Conservation (phyloP, 92 coral and sea anemone species). For the Heliopora coerulea region DNA sequence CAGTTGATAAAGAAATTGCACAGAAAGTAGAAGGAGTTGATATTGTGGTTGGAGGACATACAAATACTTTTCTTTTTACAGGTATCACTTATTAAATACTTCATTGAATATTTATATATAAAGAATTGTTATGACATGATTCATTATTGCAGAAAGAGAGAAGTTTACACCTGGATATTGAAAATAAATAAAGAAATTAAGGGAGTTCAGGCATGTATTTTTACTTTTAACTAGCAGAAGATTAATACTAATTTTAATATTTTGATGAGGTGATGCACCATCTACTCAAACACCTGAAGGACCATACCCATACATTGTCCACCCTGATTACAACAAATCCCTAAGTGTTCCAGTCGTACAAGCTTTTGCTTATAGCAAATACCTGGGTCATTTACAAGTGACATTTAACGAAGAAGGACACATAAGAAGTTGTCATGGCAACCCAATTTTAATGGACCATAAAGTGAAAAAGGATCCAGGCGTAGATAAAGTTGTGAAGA, state of each 20-base stretch:
- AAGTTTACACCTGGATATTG: too few relatives aligned
- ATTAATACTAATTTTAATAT: too few relatives aligned
- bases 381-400: conserved; percentile 77
- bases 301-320: conserved; percentile 77
- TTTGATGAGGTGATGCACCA: conserved; percentile 61
- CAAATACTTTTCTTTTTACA: conserved; percentile 84
- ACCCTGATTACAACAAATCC: conserved; percentile 55
- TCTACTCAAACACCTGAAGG: conserved; percentile 62
- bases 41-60: conserved; percentile 90
- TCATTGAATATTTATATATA: too few relatives aligned
- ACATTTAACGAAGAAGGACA: conserved; percentile 68
- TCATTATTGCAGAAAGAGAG: too few relatives aligned
- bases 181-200: too few relatives aligned
- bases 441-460: conserved; percentile 70
- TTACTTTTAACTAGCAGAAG: too few relatives aligned
- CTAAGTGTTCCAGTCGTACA: conserved; percentile 78
- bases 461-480: conserved; percentile 57
- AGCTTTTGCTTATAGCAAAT: conserved; percentile 73
- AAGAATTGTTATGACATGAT: too few relatives aligned
- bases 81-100: too few relatives aligned
- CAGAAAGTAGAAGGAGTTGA: conserved; percentile 74
- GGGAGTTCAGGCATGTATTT: too few relatives aligned
- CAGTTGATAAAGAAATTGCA: conserved; percentile 71
- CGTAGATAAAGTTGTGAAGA: conserved; percentile 37
- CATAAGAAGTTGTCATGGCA: conserved; percentile 74